These are phyloP conservation scores for Neoitamus cyanurus DNA, from an alignment of 2,888 invertebrate species.

Conservation along the genomic window DNA sequence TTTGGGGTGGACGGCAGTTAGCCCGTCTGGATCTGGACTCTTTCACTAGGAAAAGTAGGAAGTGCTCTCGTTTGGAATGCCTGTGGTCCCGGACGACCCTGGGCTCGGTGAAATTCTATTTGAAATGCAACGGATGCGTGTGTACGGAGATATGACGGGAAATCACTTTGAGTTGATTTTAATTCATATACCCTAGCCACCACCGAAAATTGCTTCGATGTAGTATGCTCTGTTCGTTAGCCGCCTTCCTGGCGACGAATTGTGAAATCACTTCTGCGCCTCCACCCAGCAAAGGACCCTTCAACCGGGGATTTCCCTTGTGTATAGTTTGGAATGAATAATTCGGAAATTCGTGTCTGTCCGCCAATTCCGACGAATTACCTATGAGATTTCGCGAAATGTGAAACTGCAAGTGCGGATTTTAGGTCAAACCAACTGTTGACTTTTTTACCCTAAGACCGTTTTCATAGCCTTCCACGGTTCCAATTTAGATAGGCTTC, in stretches of 20 bases:
- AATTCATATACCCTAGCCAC: not conserved
- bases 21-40: not conserved
- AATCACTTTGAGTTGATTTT: not conserved
- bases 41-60: not conserved
- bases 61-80: not conserved
- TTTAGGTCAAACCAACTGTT: too few relatives aligned
- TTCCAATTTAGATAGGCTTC: too few relatives aligned
- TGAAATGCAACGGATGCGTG: not conserved
- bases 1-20: not conserved
- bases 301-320: not conserved
- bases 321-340: not conserved
- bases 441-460: too few relatives aligned
- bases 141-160: not conserved
- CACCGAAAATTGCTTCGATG: not conserved
- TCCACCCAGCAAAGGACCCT: not conserved
- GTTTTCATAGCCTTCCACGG: too few relatives aligned
- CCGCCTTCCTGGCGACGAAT: not conserved
- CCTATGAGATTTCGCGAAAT: not conserved
- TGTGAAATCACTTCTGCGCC: not conserved
- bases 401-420: too few relatives aligned
- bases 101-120: not conserved
- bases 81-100: not conserved
- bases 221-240: not conserved
- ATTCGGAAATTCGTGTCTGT: not conserved
- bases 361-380: not conserved